Conservation (phyloP, 2,113 vertebrate genomes). For the Rhynchomys soricoides region DNA sequence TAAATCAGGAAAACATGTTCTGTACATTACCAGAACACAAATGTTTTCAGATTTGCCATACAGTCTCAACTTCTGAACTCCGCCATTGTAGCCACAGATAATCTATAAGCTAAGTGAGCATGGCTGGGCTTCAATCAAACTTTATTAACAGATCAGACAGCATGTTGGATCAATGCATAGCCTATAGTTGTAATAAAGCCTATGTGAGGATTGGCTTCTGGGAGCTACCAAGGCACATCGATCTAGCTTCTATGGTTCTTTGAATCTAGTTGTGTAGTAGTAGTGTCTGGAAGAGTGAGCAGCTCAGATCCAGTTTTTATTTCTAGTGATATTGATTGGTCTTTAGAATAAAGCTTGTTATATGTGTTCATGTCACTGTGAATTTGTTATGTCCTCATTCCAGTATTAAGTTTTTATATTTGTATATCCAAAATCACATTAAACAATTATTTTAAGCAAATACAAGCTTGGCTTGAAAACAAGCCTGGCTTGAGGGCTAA, state of each 20-base stretch:
- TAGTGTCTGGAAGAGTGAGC: neutral
- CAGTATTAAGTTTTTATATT: slow-evolving; percentile 63
- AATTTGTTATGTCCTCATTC: slow-evolving; percentile 48
- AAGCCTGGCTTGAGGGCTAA: slow-evolving; percentile 47
- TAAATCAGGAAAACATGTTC: neutral
- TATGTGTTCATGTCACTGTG: neutral
- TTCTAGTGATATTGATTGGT: neutral
- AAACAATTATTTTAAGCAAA: slow-evolving; percentile 68
- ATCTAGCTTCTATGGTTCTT: neutral
- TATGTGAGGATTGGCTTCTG: neutral
- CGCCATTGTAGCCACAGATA: neutral
- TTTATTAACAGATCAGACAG: slow-evolving; percentile 4
- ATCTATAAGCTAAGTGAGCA: neutral
- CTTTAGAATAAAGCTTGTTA: slow-evolving; percentile 50
- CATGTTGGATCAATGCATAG: neutral
- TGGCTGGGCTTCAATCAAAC: slow-evolving; percentile 8
- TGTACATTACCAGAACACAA: slow-evolving; percentile 13
- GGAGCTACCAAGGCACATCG: neutral
- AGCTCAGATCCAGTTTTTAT: slow-evolving; percentile 4
- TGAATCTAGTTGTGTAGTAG: neutral
- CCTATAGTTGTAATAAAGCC: neutral
- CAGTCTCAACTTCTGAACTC: slow-evolving; percentile 12
- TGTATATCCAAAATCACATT: slow-evolving; percentile 59
- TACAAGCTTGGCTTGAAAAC: slow-evolving; percentile 65
- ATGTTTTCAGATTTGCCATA: slow-evolving; percentile 28